These are phyloP conservation scores for Platycercus adscitus DNA, from an alignment of 2,113 vertebrate genomes.

Conservation along the genomic window DNA sequence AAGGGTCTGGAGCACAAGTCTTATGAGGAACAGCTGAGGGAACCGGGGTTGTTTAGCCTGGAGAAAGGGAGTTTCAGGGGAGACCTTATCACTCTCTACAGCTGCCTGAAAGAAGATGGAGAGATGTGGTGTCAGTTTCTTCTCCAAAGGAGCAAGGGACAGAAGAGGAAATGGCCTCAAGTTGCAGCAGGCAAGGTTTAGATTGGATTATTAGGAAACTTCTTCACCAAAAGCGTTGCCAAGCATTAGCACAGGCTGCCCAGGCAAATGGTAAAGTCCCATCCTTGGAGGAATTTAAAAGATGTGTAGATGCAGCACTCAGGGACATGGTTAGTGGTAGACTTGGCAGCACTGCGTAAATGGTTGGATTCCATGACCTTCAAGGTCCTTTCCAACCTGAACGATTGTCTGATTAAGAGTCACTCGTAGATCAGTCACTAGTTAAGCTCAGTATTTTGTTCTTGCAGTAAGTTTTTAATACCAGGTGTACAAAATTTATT, in stretches of 20 bases:
- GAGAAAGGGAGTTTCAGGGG: neutral
- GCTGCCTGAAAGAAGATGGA: neutral
- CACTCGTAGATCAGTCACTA: neutral
- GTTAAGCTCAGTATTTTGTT: neutral
- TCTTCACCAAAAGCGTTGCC: neutral
- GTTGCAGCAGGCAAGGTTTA: neutral
- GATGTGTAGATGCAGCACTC: neutral
- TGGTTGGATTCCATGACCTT: neutral
- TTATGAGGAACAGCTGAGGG: accelerated
- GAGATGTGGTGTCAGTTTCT: accelerated
- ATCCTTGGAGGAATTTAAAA: neutral
- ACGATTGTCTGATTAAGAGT: neutral
- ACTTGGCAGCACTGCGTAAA: neutral
- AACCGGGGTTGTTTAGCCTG: neutral
- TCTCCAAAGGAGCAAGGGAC: neutral
- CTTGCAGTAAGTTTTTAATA: neutral
- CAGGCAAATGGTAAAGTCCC: neutral
- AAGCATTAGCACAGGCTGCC: neutral
- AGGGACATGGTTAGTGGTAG: neutral
- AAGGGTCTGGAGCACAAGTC: accelerated
- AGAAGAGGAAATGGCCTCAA: neutral
- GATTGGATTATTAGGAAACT: neutral
- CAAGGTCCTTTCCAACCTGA: neutral
- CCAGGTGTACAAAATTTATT: neutral
- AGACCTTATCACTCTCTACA: accelerated